These are phyloP conservation scores for Gorsachius magnificus DNA, from an alignment of 2,797 vertebrate species.

Conservation along the genomic window DNA sequence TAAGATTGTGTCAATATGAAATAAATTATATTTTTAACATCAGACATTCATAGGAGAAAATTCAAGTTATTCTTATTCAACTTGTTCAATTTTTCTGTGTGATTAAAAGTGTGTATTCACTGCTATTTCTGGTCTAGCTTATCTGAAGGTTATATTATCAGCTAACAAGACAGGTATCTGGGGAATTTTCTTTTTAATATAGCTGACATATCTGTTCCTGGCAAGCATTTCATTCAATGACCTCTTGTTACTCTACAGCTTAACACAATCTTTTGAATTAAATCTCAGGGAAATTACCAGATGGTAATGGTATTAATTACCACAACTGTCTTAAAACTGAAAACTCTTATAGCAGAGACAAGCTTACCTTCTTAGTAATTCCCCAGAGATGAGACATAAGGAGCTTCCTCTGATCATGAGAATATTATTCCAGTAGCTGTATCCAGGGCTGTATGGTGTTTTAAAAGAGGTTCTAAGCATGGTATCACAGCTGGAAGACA, in stretches of 20 bases:
- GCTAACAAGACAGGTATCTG: neutral
- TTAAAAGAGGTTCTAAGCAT: neutral
- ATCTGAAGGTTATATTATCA: neutral
- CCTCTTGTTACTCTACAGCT: constrained; percentile 40
- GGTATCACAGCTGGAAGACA: neutral
- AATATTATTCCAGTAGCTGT: neutral
- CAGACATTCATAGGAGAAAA: neutral
- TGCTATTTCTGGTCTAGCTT: constrained; percentile 18
- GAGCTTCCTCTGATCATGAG: neutral
- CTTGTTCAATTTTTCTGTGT: neutral
- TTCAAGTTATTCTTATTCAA: neutral
- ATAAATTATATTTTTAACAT: neutral
- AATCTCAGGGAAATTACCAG: constrained; percentile 21
- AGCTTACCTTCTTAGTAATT: constrained; percentile 30
- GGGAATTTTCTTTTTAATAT: neutral
- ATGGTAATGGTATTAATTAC: constrained; percentile 36
- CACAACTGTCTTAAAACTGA: constrained; percentile 27
- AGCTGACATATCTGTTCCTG: neutral
- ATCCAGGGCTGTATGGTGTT: neutral
- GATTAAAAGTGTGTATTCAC: neutral
- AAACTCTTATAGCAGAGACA: constrained; percentile 17
- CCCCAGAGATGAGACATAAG: neutral
- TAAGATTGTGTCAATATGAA: neutral
- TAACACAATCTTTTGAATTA: constrained; percentile 45
- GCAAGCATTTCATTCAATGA: constrained; percentile 13